phyloP scores from a whole-genome alignment of 2,797 vertebrate genomes.

The Sphaeramia orbicularis region DNA sequence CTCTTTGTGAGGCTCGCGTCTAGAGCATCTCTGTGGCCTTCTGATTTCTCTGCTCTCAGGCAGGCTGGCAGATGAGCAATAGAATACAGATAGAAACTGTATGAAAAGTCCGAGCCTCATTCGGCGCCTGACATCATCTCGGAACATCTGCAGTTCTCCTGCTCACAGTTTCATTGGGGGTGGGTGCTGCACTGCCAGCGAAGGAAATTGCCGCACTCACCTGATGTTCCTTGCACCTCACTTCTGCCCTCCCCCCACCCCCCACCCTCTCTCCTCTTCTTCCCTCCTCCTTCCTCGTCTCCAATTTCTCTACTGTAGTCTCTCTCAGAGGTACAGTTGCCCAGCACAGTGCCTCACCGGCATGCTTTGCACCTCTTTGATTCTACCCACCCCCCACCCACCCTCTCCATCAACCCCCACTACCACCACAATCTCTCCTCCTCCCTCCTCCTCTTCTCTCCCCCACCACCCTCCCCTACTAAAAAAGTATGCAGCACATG shows the following conservation, averaged over 20 bases:
- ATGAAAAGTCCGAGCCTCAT: constrained; percentile 66
- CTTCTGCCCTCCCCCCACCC: constrained; percentile 61
- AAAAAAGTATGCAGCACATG: constrained; percentile 84
- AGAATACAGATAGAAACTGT: constrained; percentile 40
- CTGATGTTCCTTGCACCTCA: constrained; percentile 83
- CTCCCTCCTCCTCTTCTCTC: constrained; percentile 24
- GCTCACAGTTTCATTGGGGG: constrained; percentile 70
- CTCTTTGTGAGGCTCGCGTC: constrained; percentile 38
- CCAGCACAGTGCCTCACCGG: constrained; percentile 67
- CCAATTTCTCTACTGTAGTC: constrained; percentile 77
- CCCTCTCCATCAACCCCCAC: neutral
- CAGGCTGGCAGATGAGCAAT: constrained; percentile 27
- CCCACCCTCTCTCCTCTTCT: constrained; percentile 44
- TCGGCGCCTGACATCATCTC: constrained; percentile 82
- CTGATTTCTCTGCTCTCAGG: constrained; percentile 35
- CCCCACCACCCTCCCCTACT: constrained; percentile 29
- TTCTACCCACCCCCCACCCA: constrained; percentile 31
- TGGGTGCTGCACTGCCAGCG: constrained; percentile 78
- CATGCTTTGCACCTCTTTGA: constrained; percentile 77
- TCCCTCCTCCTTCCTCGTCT: constrained; percentile 62
- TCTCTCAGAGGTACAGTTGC: constrained; percentile 76
- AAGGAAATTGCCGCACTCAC: constrained; percentile 88
- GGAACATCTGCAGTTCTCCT: constrained; percentile 85
- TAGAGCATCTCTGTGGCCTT: constrained; percentile 46
- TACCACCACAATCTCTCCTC: neutral